Percentiles rank a stretch among this genome's conserved stretches.
Evolutionary conservation across 2,888 invertebrate genomes (phyloP).

Genomic region (Tipula confusa): DNA sequence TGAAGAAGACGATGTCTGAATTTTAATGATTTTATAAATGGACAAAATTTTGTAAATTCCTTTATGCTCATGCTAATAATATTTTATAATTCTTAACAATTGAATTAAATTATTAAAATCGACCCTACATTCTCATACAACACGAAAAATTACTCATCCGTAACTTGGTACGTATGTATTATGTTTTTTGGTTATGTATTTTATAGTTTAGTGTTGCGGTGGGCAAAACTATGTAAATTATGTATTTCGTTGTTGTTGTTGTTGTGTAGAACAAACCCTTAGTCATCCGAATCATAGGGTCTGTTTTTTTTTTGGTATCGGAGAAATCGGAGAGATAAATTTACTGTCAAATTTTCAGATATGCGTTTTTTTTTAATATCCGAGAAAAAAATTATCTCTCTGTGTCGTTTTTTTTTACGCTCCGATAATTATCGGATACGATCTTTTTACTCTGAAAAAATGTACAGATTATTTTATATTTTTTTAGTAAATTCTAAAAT

Average conservation of each 20-base stretch:
- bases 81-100: constrained; percentile 3
- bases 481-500: too few species aligned
- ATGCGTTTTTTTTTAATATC: too few species aligned
- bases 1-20: neutral
- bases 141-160: neutral
- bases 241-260: neutral
- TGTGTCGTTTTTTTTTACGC: too few species aligned
- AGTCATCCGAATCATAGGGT: too few species aligned
- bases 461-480: too few species aligned
- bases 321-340: too few species aligned
- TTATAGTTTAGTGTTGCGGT: neutral
- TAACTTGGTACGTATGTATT: neutral
- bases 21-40: neutral
- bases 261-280: neutral
- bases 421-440: too few species aligned
- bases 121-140: neutral
- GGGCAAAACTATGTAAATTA: neutral
- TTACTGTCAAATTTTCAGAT: too few species aligned
- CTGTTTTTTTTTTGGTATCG: too few species aligned
- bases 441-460: too few species aligned
- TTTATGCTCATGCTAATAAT: neutral
- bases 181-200: neutral
- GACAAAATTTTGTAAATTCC: neutral
- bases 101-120: neutral
- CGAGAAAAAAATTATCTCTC: too few species aligned